These are phyloP conservation scores for Tachysurus fulvidraco DNA, from an alignment of 2,113 vertebrate genomes.

Conservation along the genomic window DNA sequence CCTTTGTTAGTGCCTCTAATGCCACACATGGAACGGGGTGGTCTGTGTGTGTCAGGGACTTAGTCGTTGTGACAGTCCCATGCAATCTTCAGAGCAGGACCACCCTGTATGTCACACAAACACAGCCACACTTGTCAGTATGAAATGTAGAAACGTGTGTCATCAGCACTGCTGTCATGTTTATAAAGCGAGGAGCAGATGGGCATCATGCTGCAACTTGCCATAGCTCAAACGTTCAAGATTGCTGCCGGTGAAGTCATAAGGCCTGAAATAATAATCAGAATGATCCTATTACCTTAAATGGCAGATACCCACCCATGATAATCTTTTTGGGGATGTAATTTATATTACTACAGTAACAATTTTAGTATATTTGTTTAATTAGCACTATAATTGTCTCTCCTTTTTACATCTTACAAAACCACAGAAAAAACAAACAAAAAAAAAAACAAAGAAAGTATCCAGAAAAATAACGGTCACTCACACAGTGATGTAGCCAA, in stretches of 20 bases:
- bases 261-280: slow-evolving; percentile 19
- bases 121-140: slow-evolving; percentile 47
- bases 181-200: slow-evolving; percentile 47
- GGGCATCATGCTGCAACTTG: slow-evolving; percentile 41
- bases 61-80: slow-evolving; percentile 68
- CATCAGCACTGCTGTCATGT: slow-evolving; percentile 41
- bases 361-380: neutral
- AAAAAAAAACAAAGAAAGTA: neutral
- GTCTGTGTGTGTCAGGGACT: slow-evolving; percentile 59
- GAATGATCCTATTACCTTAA: neutral
- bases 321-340: neutral
- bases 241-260: slow-evolving; percentile 5
- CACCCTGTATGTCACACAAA: slow-evolving; percentile 67
- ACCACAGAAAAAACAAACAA: neutral
- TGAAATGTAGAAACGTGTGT: slow-evolving; percentile 41
- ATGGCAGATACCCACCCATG: slow-evolving; percentile 5
- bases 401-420: neutral
- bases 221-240: slow-evolving; percentile 29
- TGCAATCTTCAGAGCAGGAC: slow-evolving; percentile 59
- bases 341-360: too few relatives aligned
- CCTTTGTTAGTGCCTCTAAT: slow-evolving; percentile 67
- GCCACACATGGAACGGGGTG: slow-evolving; percentile 55
- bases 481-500: neutral
- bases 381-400: neutral
- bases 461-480: neutral